Base-by-base conservation (phyloP, 2,888 invertebrate genomes). In the Latrodectus elegans region DNA sequence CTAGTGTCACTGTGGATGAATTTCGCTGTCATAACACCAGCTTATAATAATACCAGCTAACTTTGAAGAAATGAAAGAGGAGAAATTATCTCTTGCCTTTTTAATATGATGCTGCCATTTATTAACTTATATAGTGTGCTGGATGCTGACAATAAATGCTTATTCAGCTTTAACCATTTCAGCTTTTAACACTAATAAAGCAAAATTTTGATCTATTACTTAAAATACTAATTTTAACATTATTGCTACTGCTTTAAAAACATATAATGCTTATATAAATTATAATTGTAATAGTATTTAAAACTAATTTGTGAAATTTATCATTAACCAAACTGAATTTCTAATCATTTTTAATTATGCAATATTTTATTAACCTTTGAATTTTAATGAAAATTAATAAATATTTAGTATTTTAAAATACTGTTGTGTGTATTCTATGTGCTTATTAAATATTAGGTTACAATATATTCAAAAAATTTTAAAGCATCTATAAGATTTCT, bases 31-130 rank as follows among this genome's bases (percentile, higher is more conserved):
- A 64, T 77, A 73, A 67, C 60, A 67, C 68, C 14, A 74, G 79
- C 74, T 79, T 70, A 68, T 68, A 26, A 70, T 75, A 87, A 81
- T 53, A 67, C 68, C 81, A 87, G 72, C 86, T 87, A 87, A 87
- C 86, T 49, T 26, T 53, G 75, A 73, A 80, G 79, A 79, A 26
- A 68, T 22, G 75, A 64, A 38, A 17, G 26, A n/a, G 55, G 75
- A 75, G 53, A 67, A 9, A 73, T 68, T 73, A 55, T 53, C 53
- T 38, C 38, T 53, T 79, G 85, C 85, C 75, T 38, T 38, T 68
- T 70, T 85, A 79, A 79, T 79, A 49, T 49, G 12, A 38, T 72
- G 78, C 55, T 53, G 77, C 67, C 67, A 84, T 72, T 64, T 38
- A 83, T 76, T 83, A 82, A 75, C 75, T 67, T 38, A 38, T 38